Evolutionary conservation across 2,888 invertebrate species (phyloP).

Genomic region (Drosophila neutralis): DNA sequence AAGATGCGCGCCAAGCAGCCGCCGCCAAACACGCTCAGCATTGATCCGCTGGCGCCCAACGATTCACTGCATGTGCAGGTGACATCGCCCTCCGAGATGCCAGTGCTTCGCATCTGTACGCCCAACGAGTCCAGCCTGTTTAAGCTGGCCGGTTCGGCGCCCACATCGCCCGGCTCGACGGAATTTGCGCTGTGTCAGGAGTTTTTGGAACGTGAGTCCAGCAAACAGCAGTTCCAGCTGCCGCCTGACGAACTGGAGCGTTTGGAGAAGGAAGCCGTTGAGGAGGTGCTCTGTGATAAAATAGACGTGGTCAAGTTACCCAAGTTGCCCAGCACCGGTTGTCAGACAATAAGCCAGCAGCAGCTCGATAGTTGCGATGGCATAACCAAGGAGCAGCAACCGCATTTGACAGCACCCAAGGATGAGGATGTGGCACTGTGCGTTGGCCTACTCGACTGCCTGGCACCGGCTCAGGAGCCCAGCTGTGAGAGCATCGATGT

Average conservation of each 20-base stretch:
- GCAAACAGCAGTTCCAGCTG: slow-evolving; percentile 29
- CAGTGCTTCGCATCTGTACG: slow-evolving; percentile 86
- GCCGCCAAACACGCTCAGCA: neutral
- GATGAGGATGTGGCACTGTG: slow-evolving; percentile 71
- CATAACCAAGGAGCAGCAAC: slow-evolving; percentile 1
- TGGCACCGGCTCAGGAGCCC: slow-evolving; percentile 68
- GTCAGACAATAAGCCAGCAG: slow-evolving; percentile 65
- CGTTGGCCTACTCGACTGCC: slow-evolving; percentile 62
- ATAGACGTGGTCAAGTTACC: slow-evolving; percentile 69
- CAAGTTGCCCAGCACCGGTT: slow-evolving; percentile 68
- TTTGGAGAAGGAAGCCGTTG: slow-evolving; percentile 64
- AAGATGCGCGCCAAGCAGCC: slow-evolving; percentile 17
- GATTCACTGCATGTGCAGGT: slow-evolving; percentile 57
- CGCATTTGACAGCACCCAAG: slow-evolving; percentile 31
- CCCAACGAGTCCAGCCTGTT: slow-evolving; percentile 86
- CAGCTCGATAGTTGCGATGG: slow-evolving; percentile 73
- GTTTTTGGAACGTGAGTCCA: slow-evolving; percentile 56
- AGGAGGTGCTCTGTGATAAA: slow-evolving; percentile 78
- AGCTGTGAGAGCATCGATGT: slow-evolving; percentile 70
- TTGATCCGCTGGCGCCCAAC: slow-evolving; percentile 69
- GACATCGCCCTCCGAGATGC: slow-evolving; percentile 65
- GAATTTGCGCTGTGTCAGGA: slow-evolving; percentile 69
- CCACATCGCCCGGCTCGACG: slow-evolving; percentile 63
- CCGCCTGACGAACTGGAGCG: slow-evolving; percentile 47
- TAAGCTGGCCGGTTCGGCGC: slow-evolving; percentile 74